phyloP scores from a whole-genome alignment of 1,140 invertebrate species.

The Hirudo medicinalis region DNA sequence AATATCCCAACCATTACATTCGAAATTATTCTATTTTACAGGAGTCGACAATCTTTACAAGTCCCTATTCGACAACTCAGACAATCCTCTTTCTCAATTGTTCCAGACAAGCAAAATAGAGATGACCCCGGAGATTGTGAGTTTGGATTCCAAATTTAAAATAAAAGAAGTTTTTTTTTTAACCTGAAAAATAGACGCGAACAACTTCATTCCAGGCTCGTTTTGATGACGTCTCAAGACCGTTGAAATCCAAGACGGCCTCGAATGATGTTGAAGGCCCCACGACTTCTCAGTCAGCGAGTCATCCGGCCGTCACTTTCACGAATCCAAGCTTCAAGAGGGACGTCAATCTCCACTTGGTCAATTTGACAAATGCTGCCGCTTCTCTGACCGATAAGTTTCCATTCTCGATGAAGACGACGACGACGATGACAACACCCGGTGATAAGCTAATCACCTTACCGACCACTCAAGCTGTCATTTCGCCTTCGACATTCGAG shows the following conservation, averaged over 20 bases:
- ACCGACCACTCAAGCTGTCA: neutral
- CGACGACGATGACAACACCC: no score
- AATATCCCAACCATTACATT: neutral
- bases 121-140: neutral
- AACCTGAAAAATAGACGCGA: neutral
- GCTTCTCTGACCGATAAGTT: no score
- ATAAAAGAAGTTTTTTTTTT: neutral
- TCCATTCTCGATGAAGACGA: no score
- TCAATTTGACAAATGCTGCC: no score
- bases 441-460: no score
- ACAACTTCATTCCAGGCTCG: neutral
- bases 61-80: neutral
- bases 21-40: neutral
- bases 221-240: no score
- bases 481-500: neutral
- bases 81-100: conserved; percentile 1
- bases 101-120: neutral
- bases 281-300: no score
- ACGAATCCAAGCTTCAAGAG: no score
- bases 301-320: no score
- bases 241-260: no score
- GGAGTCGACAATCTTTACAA: neutral
- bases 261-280: no score
- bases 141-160: neutral
- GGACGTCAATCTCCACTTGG: no score